These are phyloP conservation scores for Sialia sialis DNA, from an alignment of 2,113 vertebrate genomes.

Conservation along the genomic window DNA sequence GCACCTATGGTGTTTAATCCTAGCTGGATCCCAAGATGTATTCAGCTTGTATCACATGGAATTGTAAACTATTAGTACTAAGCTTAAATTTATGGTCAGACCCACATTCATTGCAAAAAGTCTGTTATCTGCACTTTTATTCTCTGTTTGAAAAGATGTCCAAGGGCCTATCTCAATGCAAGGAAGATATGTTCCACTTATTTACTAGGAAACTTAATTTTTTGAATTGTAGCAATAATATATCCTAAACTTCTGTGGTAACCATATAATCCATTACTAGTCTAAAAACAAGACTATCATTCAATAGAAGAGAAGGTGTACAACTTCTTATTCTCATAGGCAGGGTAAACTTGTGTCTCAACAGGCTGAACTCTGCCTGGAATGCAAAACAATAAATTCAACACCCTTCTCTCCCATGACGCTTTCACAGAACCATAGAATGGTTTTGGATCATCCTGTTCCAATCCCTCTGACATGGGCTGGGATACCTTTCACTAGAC, in stretches of 20 bases:
- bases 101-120: not conserved
- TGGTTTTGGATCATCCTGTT: not conserved
- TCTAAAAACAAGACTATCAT: not conserved
- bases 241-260: not conserved
- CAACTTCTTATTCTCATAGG: not conserved
- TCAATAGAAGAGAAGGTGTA: not conserved
- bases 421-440: accelerated
- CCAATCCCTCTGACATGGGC: not conserved
- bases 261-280: not conserved
- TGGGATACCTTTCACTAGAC: not conserved
- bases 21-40: not conserved
- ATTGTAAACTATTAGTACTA: not conserved
- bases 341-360: not conserved
- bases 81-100: not conserved
- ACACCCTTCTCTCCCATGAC: not conserved
- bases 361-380: not conserved
- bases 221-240: not conserved
- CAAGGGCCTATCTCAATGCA: not conserved
- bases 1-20: not conserved
- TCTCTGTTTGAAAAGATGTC: not conserved
- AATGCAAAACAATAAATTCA: not conserved
- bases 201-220: not conserved
- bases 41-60: not conserved
- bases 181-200: not conserved
- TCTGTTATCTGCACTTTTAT: not conserved